These are phyloP conservation scores for Nesoenas mayeri DNA, from an alignment of 2,113 vertebrate species.

Conservation along the genomic window DNA sequence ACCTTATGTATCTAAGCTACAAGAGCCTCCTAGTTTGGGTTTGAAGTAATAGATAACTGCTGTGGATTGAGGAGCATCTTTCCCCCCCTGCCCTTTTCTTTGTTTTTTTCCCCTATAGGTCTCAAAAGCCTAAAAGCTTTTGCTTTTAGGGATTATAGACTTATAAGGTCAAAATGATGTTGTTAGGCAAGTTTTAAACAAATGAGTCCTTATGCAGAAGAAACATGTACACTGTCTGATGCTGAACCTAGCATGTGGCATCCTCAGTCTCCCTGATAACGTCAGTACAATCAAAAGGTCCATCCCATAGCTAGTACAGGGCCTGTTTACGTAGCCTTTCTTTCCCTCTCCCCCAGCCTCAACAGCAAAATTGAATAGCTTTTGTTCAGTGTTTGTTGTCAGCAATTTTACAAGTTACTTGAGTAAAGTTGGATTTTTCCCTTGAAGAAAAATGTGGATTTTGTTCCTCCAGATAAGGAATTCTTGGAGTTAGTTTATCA, in stretches of 20 bases:
- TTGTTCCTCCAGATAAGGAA: not conserved
- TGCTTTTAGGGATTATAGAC: not conserved
- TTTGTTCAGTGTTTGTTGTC: not conserved
- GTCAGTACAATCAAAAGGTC: not conserved
- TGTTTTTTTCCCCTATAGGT: not conserved
- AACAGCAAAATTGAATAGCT: not conserved
- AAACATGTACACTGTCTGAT: accelerated
- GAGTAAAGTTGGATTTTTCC: not conserved
- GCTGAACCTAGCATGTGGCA: not conserved
- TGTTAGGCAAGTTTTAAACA: not conserved
- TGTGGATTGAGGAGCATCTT: accelerated
- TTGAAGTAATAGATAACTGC: not conserved
- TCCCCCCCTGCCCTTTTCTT: no score
- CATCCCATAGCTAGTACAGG: not conserved
- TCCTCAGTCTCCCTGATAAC: not conserved
- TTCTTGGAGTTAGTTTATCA: not conserved
- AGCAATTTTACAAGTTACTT: not conserved
- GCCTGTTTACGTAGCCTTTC: not conserved
- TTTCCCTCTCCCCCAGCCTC: not conserved
- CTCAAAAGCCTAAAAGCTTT: not conserved
- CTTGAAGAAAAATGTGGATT: not conserved
- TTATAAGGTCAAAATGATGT: not conserved
- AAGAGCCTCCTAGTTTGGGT: not conserved
- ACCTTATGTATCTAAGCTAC: not conserved
- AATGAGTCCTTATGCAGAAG: not conserved